phyloP scores from a whole-genome alignment of 2,888 invertebrate genomes.

The Gari tellinella region DNA sequence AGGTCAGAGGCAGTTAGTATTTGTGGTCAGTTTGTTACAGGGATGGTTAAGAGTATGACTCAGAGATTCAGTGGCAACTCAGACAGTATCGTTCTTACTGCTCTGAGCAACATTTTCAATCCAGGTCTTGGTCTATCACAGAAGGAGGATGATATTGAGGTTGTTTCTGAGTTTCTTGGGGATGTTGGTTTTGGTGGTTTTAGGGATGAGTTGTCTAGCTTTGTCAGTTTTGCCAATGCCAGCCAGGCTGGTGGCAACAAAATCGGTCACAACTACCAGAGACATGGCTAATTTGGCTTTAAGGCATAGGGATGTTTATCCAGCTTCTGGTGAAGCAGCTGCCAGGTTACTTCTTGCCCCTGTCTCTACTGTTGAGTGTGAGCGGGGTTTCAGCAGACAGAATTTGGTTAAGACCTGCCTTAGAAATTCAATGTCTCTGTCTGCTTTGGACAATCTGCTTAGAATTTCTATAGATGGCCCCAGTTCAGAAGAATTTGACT shows the following conservation, averaged over 20 bases:
- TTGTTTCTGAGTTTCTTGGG: slow-evolving; percentile 12
- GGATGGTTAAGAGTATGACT: slow-evolving; percentile 38
- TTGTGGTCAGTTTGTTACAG: slow-evolving; percentile 39
- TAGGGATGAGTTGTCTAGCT: too few species aligned
- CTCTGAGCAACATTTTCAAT: slow-evolving; percentile 22
- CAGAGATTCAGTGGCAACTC: slow-evolving; percentile 30
- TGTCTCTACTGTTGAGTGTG: slow-evolving; percentile 22
- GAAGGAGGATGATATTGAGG: slow-evolving; percentile 2
- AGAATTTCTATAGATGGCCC: slow-evolving; percentile 6
- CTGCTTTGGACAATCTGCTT: background rate
- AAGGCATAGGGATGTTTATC: background rate
- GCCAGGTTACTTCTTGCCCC: slow-evolving; percentile 14
- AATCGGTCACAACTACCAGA: background rate
- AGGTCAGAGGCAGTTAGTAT: slow-evolving; percentile 42
- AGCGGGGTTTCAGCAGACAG: slow-evolving; percentile 21
- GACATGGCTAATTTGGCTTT: slow-evolving; percentile 15
- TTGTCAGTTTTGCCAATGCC: slow-evolving; percentile 9
- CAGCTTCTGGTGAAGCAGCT: too few species aligned
- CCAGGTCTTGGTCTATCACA: background rate
- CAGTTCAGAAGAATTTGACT: background rate
- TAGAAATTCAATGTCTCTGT: background rate
- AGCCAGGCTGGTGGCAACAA: background rate
- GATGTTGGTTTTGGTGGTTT: slow-evolving; percentile 11
- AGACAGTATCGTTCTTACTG: slow-evolving; percentile 1
- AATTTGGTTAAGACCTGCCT: slow-evolving; percentile 13